phyloP scores from a whole-genome alignment of 2,888 invertebrate genomes.

The Marronus borbonicus region DNA sequence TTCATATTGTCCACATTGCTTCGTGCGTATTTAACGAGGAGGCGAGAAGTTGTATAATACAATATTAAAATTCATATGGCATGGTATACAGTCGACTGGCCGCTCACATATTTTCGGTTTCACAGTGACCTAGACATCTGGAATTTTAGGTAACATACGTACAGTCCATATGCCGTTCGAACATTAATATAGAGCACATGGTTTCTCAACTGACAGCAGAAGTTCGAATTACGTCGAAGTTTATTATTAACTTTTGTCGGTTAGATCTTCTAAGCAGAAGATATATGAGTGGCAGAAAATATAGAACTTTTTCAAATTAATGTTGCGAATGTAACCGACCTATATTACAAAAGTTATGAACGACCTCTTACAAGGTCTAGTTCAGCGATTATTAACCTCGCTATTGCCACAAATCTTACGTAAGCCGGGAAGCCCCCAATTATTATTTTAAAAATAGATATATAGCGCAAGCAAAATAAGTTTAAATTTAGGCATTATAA shows the following conservation, averaged over 20 bases:
- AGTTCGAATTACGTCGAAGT: constrained; percentile 31
- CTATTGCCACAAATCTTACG: too few species aligned
- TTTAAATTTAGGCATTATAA: too few species aligned
- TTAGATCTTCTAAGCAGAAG: constrained; percentile 1
- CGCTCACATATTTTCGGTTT: constrained; percentile 40
- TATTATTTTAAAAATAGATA: too few species aligned
- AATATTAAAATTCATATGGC: constrained; percentile 26
- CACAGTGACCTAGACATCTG: constrained; percentile 46
- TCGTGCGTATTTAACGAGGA: background rate
- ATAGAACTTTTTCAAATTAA: constrained; percentile 3
- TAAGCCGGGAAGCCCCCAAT: too few species aligned
- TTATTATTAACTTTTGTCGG: constrained; percentile 33
- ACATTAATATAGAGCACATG: constrained; percentile 44
- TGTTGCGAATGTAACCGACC: background rate
- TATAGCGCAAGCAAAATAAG: too few species aligned
- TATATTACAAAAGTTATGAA: background rate
- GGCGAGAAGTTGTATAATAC: constrained; percentile 24
- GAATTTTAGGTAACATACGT: constrained; percentile 41
- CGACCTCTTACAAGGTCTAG: constrained; percentile 9
- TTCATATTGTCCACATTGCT: constrained; percentile 9
- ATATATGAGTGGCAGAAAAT: constrained; percentile 13
- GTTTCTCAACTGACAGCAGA: constrained; percentile 31
- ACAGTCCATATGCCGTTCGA: constrained; percentile 30
- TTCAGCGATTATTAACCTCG: background rate
- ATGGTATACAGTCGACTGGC: constrained; percentile 18